Conservation (phyloP, 2,888 invertebrate species). For the Melitaea athalia region DNA sequence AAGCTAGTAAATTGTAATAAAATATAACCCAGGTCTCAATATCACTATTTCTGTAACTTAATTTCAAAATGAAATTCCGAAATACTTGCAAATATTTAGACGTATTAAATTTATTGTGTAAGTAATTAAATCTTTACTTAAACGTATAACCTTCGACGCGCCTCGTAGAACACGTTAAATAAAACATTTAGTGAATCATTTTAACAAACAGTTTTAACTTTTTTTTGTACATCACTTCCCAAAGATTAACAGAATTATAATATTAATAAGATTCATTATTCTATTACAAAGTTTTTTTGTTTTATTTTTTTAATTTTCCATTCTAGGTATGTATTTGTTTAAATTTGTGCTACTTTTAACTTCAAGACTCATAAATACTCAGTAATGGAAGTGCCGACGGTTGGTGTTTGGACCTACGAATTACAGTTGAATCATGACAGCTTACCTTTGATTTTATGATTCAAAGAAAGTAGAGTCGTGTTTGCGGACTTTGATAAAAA, state of each 20-base stretch:
- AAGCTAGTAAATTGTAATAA: neutral
- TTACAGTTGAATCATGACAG: too few relatives aligned
- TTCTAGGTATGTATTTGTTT: too few relatives aligned
- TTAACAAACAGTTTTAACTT: neutral
- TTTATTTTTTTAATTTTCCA: too few relatives aligned
- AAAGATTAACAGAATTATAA: neutral
- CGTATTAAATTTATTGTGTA: neutral
- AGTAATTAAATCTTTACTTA: neutral
- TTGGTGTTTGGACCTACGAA: too few relatives aligned
- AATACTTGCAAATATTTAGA: neutral
- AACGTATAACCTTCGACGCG: constrained; percentile 6
- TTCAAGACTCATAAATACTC: too few relatives aligned
- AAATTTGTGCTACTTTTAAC: too few relatives aligned
- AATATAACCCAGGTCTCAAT: neutral
- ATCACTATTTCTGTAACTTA: neutral
- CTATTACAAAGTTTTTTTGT: too few relatives aligned
- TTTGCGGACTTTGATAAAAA: too few relatives aligned
- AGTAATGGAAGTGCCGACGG: too few relatives aligned
- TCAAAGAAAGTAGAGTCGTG: too few relatives aligned
- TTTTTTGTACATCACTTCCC: neutral
- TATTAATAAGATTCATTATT: neutral
- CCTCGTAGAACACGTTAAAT: neutral
- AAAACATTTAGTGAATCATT: neutral
- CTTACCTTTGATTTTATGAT: too few relatives aligned
- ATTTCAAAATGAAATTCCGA: constrained; percentile 4